Evolutionary conservation across 2,113 vertebrate genomes (phyloP), one percentile per base, ranked within the genome.

Genomic region (Microtus richardsoni): DNA sequence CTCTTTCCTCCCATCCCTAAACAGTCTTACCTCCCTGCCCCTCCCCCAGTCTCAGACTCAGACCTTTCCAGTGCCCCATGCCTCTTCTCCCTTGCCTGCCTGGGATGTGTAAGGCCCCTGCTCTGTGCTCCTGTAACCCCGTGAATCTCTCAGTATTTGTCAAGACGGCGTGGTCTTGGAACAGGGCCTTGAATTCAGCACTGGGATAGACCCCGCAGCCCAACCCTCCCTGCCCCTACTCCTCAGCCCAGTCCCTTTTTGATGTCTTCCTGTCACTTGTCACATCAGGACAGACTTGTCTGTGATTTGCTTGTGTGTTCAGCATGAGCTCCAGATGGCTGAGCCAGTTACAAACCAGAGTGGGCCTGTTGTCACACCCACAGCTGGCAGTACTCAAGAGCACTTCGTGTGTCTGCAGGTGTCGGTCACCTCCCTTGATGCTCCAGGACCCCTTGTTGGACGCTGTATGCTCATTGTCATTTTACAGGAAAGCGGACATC

Each of bases 381-480:
- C 6, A 6, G 60, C 33, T 0, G 17, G 49, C 2, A 0, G 66
- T 5, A 2, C 24, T 68, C 17, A 0, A 1, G n/a, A 36, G 77
- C 8, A 9, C 33, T 28, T 1, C 58, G 5, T 4, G 39, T 2
- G 68, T 9, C 19, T 0, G 26, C 36, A 2, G 5, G 17, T 1
- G 4, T 30, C 21, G 16, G 12, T 41, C 21, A 47, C 84, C 77
- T 58, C 33, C 78, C 64, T 39, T 0, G 58, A 3, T 28, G 22
- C n/a, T 36, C 64, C 64, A 19, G 91, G 17, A 74, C 13, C 49
- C 14, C 5, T 3, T 1, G 10, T 0, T 0, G 73, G 77, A 12
- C 22, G 33, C 49, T 14, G 54, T 9, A 1, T 10, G 17, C 19
- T 80, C 74, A 16, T 26, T 13, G 33, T 26, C 70, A 16, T 16